A percentile compares a stretch with the other conserved stretches of the same genome.
Evolutionary conservation across 1,140 invertebrate genomes (phyloP).

Genomic region (Plodia interpunctella): DNA sequence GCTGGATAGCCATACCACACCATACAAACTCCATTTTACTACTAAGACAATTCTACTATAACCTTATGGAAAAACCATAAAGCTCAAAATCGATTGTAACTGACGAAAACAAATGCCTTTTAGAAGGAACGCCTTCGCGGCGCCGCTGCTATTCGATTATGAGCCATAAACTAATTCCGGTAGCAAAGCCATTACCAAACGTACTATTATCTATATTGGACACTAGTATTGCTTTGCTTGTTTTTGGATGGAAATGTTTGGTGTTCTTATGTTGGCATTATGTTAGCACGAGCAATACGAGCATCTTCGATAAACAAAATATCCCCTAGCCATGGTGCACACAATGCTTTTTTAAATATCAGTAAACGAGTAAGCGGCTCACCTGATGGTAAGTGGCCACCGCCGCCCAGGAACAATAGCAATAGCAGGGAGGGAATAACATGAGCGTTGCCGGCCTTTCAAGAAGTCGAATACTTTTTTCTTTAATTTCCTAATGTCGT

Average conservation of each 20-base stretch:
- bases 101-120: slow-evolving; percentile 28
- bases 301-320: too few relatives aligned
- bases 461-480: too few relatives aligned
- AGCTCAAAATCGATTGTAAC: slow-evolving; percentile 29
- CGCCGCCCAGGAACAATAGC: too few relatives aligned
- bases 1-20: slow-evolving; percentile 8
- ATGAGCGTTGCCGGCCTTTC: too few relatives aligned
- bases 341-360: too few relatives aligned
- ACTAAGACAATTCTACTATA: background rate
- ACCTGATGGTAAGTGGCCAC: too few relatives aligned
- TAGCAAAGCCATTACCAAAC: slow-evolving; percentile 56
- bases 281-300: too few relatives aligned
- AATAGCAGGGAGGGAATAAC: too few relatives aligned
- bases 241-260: background rate
- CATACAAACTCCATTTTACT: slow-evolving; percentile 1
- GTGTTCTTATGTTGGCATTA: too few relatives aligned
- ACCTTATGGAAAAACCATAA: slow-evolving; percentile 21
- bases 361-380: too few relatives aligned
- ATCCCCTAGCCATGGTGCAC: too few relatives aligned
- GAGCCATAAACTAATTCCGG: slow-evolving; percentile 72
- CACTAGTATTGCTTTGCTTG: slow-evolving; percentile 24
- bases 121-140: slow-evolving; percentile 53
- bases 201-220: slow-evolving; percentile 54
- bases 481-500: too few relatives aligned
- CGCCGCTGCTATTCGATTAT: slow-evolving; percentile 62